A percentile compares a stretch with the other conserved stretches of the same genome.
These are phyloP conservation scores for Xestia sexstrigata DNA, from an alignment of 2,888 invertebrate species.

Conservation along the genomic window DNA sequence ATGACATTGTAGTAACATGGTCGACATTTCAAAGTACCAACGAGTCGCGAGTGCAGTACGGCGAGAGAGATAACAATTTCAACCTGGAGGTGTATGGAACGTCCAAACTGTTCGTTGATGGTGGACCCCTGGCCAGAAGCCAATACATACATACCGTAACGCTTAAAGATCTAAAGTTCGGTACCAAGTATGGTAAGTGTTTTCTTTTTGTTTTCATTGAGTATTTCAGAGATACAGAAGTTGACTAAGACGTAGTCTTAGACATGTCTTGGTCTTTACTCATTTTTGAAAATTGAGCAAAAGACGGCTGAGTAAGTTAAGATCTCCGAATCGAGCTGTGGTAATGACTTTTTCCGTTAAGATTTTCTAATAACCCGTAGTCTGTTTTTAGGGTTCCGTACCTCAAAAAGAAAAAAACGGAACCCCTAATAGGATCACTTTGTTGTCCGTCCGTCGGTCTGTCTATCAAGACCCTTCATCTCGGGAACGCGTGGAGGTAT, in stretches of 20 bases:
- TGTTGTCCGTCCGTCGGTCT: too few species aligned
- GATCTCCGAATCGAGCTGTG: neutral
- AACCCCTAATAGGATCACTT: too few species aligned
- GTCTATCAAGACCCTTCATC: too few species aligned
- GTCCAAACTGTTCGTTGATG: constrained; percentile 11
- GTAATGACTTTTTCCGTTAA: too few species aligned
- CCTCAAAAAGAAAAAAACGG: too few species aligned
- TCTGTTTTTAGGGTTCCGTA: neutral
- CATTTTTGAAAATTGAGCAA: neutral
- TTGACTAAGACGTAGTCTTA: too few species aligned
- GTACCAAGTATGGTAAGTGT: constrained; percentile 8
- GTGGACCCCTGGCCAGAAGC: neutral
- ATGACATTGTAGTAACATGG: constrained; percentile 89
- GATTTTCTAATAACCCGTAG: neutral
- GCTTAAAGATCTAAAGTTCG: constrained; percentile 11
- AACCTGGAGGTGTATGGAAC: constrained; percentile 3
- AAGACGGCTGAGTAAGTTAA: neutral
- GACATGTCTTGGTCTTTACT: too few species aligned
- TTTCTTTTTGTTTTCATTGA: neutral
- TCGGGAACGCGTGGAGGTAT: too few species aligned
- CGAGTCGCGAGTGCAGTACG: constrained; percentile 12
- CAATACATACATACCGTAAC: constrained; percentile 15
- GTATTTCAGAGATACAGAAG: too few species aligned
- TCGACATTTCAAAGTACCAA: constrained; percentile 4
- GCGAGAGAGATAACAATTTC: neutral